phyloP scores from a whole-genome alignment of 2,113 vertebrate genomes.

The Zootoca vivipara region DNA sequence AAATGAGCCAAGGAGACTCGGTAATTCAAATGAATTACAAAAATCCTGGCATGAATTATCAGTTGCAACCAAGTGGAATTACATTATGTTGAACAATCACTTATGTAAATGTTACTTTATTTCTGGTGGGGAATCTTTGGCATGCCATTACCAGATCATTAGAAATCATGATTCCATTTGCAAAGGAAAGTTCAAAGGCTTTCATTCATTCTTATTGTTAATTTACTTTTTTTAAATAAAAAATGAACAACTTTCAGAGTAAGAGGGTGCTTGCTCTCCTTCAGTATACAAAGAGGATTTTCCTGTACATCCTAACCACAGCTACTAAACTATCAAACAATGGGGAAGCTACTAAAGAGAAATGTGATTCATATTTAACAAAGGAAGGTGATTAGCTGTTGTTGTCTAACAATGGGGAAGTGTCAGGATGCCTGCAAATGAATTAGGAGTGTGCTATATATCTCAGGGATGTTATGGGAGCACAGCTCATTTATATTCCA shows the following conservation, averaged over 20 bases:
- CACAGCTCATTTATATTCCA: constrained; percentile 55
- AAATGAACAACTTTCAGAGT: constrained; percentile 20
- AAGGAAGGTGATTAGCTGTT: constrained; percentile 62
- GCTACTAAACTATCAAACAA: constrained; percentile 62
- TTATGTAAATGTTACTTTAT: constrained; percentile 6
- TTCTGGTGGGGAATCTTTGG: constrained; percentile 1
- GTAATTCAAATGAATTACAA: constrained; percentile 53
- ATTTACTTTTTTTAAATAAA: not conserved
- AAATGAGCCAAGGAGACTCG: constrained; percentile 21
- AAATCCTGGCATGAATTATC: constrained; percentile 49
- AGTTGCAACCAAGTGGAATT: constrained; percentile 48
- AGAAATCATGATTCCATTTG: constrained; percentile 33
- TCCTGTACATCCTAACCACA: constrained; percentile 53
- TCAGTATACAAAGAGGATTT: constrained; percentile 55
- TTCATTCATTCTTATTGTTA: constrained; percentile 55
- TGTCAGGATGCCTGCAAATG: constrained; percentile 63
- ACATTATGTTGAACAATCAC: constrained; percentile 51
- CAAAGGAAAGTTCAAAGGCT: constrained; percentile 52
- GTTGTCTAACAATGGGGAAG: constrained; percentile 58
- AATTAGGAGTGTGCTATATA: constrained; percentile 49
- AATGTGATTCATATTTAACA: constrained; percentile 61
- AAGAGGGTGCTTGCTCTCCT: constrained; percentile 38
- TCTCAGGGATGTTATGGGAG: constrained; percentile 9
- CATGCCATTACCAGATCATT: not conserved
- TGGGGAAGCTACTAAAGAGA: constrained; percentile 63